These are phyloP conservation scores for Thereva unica DNA, from an alignment of 2,888 invertebrate species.

Conservation along the genomic window DNA sequence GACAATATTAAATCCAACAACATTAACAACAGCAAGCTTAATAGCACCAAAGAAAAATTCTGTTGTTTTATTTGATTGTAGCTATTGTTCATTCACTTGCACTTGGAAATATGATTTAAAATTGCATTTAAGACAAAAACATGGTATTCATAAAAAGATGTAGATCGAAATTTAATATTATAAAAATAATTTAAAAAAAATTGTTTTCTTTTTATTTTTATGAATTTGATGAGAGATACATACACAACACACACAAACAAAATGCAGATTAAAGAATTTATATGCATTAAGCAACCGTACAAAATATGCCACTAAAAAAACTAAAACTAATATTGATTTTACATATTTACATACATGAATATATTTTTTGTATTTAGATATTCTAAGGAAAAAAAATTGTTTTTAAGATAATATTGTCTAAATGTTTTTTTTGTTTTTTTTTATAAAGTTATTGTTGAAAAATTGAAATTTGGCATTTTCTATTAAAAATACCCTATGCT, in stretches of 20 bases:
- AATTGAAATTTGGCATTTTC: constrained; percentile 31
- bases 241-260: too few relatives aligned
- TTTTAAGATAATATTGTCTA: constrained; percentile 6
- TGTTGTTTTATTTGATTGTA: constrained; percentile 53
- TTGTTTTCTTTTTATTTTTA: neutral
- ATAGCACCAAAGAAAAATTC: constrained; percentile 49
- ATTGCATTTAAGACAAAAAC: constrained; percentile 57
- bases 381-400: constrained; percentile 6
- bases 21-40: constrained; percentile 31
- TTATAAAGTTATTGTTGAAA: constrained; percentile 33
- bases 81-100: constrained; percentile 56
- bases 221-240: neutral
- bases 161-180: constrained; percentile 43
- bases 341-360: constrained; percentile 22
- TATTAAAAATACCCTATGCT: neutral
- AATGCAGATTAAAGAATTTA: too few relatives aligned
- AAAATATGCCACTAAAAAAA: too few relatives aligned
- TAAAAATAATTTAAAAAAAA: neutral
- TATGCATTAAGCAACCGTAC: too few relatives aligned
- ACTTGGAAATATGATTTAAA: constrained; percentile 59
- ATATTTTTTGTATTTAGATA: constrained; percentile 22
- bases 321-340: too few relatives aligned
- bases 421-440: constrained; percentile 22
- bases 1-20: constrained; percentile 15
- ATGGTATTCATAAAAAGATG: constrained; percentile 58